Conservation (phyloP, 2,888 invertebrate genomes). For the Cheilosia vernalis region DNA sequence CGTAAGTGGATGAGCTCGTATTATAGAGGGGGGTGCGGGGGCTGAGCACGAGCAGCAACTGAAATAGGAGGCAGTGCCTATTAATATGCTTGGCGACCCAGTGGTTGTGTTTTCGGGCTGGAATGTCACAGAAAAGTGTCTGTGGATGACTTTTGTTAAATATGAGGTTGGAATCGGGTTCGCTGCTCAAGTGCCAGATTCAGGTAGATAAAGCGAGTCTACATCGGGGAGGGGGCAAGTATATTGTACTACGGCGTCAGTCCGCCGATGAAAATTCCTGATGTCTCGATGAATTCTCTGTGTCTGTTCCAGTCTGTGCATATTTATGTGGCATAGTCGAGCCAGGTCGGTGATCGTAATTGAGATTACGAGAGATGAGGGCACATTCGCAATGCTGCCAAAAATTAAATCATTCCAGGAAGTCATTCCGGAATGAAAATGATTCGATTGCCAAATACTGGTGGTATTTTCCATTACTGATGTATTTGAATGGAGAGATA, state of each 20-base stretch:
- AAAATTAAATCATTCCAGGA: conserved; percentile 65
- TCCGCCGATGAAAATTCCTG: conserved; percentile 51
- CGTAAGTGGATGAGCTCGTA: conserved; percentile 47
- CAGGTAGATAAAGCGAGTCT: conserved; percentile 24
- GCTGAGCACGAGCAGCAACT: neutral
- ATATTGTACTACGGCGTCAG: neutral
- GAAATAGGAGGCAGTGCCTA: neutral
- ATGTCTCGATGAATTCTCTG: conserved; percentile 43
- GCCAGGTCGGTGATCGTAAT: conserved; percentile 30
- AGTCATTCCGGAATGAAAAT: conserved; percentile 47
- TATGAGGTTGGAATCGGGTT: conserved; percentile 24
- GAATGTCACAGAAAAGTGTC: neutral
- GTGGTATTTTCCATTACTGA: neutral
- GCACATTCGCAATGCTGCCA: conserved; percentile 56
- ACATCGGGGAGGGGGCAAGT: neutral
- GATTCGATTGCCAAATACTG: conserved; percentile 60
- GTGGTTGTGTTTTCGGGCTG: conserved; percentile 18
- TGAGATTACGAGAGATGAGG: conserved; percentile 25
- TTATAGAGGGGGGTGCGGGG: neutral
- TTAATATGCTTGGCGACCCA: neutral
- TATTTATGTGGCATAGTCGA: neutral
- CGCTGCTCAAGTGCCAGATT: conserved; percentile 11
- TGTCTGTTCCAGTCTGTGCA: neutral
- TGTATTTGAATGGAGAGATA: no score
- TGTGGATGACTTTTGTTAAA: conserved; percentile 35